Conservation (phyloP, 1,140 invertebrate genomes). For the Mactra quadrangularis region DNA sequence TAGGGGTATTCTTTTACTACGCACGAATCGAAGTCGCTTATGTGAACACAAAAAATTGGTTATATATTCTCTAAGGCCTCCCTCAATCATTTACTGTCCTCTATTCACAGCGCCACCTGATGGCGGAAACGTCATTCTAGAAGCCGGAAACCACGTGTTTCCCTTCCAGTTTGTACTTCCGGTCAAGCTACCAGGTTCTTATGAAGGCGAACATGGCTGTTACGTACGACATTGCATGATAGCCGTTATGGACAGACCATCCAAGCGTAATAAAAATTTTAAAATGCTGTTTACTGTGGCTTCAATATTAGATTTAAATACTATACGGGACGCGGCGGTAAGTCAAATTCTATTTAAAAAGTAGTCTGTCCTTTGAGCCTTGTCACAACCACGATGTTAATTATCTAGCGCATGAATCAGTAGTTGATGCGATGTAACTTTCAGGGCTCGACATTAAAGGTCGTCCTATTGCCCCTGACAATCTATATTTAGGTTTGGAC, state of each 20-base stretch:
- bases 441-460: too few species aligned
- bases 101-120: too few species aligned
- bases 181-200: conserved; percentile 10
- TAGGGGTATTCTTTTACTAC: too few species aligned
- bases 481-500: background rate
- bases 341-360: background rate
- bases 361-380: background rate
- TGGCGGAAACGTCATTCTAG: background rate
- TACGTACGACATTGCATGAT: conserved; percentile 10
- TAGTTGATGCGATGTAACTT: background rate
- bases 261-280: conserved; percentile 23
- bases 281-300: conserved; percentile 38
- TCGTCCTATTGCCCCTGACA: too few species aligned
- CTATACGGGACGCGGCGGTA: conserved; percentile 7
- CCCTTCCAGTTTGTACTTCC: conserved; percentile 40
- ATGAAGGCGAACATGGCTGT: conserved; percentile 9
- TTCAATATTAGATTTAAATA: conserved; percentile 18
- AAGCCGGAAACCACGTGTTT: conserved; percentile 23
- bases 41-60: too few species aligned
- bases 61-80: too few species aligned
- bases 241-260: conserved; percentile 29
- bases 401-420: background rate
- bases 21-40: too few species aligned
- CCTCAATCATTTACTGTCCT: too few species aligned
- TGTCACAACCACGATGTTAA: background rate